Evolutionary conservation across 2,888 invertebrate species (phyloP).

Genomic region (Cotesia congregata): DNA sequence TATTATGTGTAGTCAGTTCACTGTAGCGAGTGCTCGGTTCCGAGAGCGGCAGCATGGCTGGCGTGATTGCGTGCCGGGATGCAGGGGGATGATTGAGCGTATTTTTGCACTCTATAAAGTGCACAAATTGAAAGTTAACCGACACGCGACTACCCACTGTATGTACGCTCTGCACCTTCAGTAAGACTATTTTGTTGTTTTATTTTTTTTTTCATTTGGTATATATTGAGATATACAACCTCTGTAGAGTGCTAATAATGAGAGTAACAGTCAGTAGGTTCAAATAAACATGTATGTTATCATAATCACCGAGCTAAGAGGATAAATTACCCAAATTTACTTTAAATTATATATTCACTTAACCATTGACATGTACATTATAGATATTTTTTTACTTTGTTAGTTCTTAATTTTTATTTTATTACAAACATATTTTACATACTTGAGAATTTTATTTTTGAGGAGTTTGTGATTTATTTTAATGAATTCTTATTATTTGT

Average conservation of each 20-base stretch:
- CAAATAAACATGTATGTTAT: not conserved
- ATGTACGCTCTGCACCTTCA: not conserved
- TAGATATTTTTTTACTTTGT: too few relatives aligned
- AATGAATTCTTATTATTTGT: too few relatives aligned
- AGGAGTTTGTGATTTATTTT: too few relatives aligned
- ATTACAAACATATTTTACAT: too few relatives aligned
- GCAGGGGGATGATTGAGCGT: slow-evolving; percentile 40
- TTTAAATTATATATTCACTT: not conserved
- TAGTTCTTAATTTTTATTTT: too few relatives aligned
- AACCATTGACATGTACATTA: not conserved
- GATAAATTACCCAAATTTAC: not conserved
- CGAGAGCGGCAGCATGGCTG: not conserved
- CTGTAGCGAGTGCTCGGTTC: not conserved
- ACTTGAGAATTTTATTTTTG: too few relatives aligned
- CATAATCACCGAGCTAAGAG: not conserved
- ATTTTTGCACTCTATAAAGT: slow-evolving; percentile 43
- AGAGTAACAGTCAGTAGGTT: not conserved
- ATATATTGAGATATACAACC: slow-evolving; percentile 1
- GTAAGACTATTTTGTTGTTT: slow-evolving; percentile 9
- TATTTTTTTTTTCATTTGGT: not conserved
- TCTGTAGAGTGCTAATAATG: not conserved
- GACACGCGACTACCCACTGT: slow-evolving; percentile 36
- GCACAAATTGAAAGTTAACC: slow-evolving; percentile 43
- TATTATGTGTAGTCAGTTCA: too few relatives aligned
- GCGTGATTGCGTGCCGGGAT: slow-evolving; percentile 37